A percentile compares a stretch with the other conserved stretches of the same genome.
phyloP scores from a whole-genome alignment of 2,888 invertebrate genomes.

The Scaeva pyrastri region DNA sequence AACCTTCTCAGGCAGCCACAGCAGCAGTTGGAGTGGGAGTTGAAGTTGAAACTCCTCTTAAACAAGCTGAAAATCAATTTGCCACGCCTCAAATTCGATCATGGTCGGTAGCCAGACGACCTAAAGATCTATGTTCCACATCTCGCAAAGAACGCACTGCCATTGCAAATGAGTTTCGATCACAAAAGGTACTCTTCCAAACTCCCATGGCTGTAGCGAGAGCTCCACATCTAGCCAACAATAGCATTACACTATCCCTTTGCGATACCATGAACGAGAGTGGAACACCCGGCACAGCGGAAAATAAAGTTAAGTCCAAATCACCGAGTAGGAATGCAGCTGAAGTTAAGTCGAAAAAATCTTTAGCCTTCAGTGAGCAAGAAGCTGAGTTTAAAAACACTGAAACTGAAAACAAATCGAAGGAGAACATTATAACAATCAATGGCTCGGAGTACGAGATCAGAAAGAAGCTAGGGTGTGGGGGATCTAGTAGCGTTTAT shows the following conservation, averaged over 20 bases:
- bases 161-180: constrained; percentile 81
- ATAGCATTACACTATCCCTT: constrained; percentile 81
- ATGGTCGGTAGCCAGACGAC: constrained; percentile 77
- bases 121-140: constrained; percentile 77
- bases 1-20: background rate
- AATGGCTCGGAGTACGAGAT: constrained; percentile 90
- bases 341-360: constrained; percentile 79
- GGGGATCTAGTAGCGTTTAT: constrained; percentile 95
- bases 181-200: constrained; percentile 83
- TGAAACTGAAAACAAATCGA: constrained; percentile 55
- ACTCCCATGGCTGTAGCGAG: constrained; percentile 83
- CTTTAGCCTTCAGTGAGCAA: constrained; percentile 77
- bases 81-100: constrained; percentile 81
- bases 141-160: constrained; percentile 78
- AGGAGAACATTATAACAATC: constrained; percentile 86
- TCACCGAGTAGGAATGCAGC: constrained; percentile 50
- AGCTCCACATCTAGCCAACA: constrained; percentile 78
- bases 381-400: constrained; percentile 37
- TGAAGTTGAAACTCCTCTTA: constrained; percentile 78
- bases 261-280: constrained; percentile 81
- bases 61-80: constrained; percentile 79
- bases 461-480: constrained; percentile 91
- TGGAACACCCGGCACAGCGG: constrained; percentile 78
- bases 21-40: background rate
- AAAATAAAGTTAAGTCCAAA: constrained; percentile 58